Evolutionary conservation across 2,113 vertebrate species (phyloP), one percentile per base, ranked within the genome.

Genomic region (Saguinus imperator): DNA sequence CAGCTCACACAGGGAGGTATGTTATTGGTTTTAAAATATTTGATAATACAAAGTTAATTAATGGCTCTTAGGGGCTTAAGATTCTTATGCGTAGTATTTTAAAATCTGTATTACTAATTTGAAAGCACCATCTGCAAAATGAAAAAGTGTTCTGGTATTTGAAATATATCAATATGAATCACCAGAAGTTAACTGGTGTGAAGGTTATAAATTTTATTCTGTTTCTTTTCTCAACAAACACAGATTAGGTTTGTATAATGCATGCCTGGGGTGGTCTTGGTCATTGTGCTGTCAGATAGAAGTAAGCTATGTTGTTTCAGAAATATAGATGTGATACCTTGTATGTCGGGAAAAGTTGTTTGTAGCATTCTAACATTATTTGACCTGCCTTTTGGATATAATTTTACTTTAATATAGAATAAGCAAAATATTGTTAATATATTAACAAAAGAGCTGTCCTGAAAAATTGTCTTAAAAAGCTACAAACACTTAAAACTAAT

Each of bases 121-220:
- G 97, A 93, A 97, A 94, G 40, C 92, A 97, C 95, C 95, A 97
- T 61, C 64, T 97, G 88, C 81, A 96, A 95, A 96, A 96, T 97
- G 98, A 97, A 81, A 97, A 98, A 98, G 81, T 94, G 81, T 96
- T 98, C 96, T 95, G 1, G 55, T 92, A 66, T 79, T 98, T 93
- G 95, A 96, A 89, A 94, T 91, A 40, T 57, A 92, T 70, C 87
- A 83, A 55, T 96, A 96, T 77, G 27, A 96, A 86, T 96, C 43
- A 43, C 83, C 85, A 89, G 61, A 97, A 97, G 64, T 55, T 95
- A 97, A 97, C 87, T 96, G 96, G 97, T 91, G 96, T 83, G 5
- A 94, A 72, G 70, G 0, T 58, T 43, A 4, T 87, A 73, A 94
- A 94, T 97, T 97, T 94, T 88, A 29, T 89, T 96, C 58, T 96